Evolutionary conservation across 2,113 vertebrate species (phyloP).

Genomic region (Chloropsis hardwickii): DNA sequence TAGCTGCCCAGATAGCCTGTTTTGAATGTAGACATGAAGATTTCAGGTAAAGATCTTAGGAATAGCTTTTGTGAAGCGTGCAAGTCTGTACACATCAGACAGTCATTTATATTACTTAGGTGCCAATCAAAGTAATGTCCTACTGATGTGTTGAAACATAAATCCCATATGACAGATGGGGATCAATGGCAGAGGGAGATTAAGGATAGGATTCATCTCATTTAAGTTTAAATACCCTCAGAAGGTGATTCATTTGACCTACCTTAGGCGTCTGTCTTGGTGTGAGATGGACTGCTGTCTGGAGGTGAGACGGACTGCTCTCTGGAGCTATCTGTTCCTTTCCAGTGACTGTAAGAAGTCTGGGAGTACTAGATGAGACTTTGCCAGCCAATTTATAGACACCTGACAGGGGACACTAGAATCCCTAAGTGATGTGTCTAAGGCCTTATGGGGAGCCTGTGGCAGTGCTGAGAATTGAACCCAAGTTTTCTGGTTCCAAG

Average conservation of each 20-base stretch:
- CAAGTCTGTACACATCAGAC: not conserved
- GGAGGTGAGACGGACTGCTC: not conserved
- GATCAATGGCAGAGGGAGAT: conserved; percentile 20
- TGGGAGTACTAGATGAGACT: not conserved
- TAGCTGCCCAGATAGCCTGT: not conserved
- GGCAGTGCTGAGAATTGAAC: not conserved
- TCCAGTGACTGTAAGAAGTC: not conserved
- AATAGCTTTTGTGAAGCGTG: not conserved
- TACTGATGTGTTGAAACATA: conserved; percentile 18
- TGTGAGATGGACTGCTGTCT: not conserved
- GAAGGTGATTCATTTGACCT: conserved; percentile 57
- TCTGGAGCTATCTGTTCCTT: not conserved
- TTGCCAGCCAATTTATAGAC: not conserved
- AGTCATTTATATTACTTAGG: not conserved
- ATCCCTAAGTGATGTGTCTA: not conserved
- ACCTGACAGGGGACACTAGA: not conserved
- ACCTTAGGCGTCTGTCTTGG: not conserved
- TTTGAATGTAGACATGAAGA: not conserved
- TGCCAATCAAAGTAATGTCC: not conserved
- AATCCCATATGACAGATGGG: not conserved
- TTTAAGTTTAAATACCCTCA: conserved; percentile 36
- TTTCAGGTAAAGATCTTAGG: not conserved
- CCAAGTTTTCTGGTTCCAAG: not conserved
- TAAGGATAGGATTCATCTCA: conserved; percentile 31
- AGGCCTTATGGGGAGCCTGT: not conserved